Base-by-base conservation (phyloP, 2,888 invertebrate genomes). In the Podabrus alpinus region DNA sequence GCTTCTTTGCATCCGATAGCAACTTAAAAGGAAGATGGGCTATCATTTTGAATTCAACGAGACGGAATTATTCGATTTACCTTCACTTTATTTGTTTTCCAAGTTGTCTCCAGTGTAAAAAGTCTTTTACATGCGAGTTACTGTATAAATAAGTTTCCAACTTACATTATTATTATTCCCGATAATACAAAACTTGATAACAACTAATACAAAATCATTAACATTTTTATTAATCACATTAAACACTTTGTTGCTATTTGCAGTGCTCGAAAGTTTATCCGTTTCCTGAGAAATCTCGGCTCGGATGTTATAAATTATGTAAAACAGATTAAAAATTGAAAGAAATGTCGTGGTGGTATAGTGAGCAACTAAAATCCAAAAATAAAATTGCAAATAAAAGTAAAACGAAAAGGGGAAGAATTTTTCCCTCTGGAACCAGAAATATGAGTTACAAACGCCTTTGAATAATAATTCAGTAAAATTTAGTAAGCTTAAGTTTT, bases 51-150 rank as follows among this genome's bases (percentile, higher is more conserved):
- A 19, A 25, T 69, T 17, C 69, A 25, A 25, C 69, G 61, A 69
- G 21, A 59, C 59, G 69, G 69, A 69, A 69, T 69, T 69, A 69
- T 69, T 61, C 60, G 69, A 69, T 69, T 59, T 69, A 69, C 69
- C 62, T 69, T 69, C 69, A 69, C 25, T 69, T 69, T 69, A 25
- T 69, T 19, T 19, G 69, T 69, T 60, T 69, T 69, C 69, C 0
- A 62, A 69, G 7, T 69, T 61, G 59, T 61, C 4, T 61, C 10
- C 9, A 15, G 15, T 15, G 19, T 10, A 17, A 69, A 64, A 64
- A 19, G 10, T 64, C 9, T 13, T 16, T 13, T 61, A 16, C 61
- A 61, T 61, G 5, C 10, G 24, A 61, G 61, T 61, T 16, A 9
- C 61, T 16, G 15, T 11, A 62, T 9, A 62, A 62, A 62, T 64